Conservation (phyloP, 2,797 vertebrate genomes). For the Botia almorhae region DNA sequence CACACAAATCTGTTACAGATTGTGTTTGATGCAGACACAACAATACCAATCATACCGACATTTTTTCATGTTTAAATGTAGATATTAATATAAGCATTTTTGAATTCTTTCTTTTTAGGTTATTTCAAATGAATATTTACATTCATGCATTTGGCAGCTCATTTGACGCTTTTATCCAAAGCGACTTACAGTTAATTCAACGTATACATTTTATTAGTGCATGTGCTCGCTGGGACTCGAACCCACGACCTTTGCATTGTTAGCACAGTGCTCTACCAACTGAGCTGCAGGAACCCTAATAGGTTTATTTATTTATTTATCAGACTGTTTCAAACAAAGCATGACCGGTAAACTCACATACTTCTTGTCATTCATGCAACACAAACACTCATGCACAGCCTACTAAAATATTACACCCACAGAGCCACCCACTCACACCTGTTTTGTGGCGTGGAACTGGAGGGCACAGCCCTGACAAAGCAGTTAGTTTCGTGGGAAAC, state of each 20-base stretch:
- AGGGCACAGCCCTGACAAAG: conserved; percentile 1
- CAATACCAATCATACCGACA: neutral
- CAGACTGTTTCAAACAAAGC: neutral
- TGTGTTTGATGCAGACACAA: neutral
- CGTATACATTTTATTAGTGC: too few species aligned
- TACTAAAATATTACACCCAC: neutral
- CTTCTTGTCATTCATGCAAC: neutral
- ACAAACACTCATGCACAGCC: neutral
- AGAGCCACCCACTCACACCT: conserved; percentile 12
- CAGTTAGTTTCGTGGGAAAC: conserved; percentile 23
- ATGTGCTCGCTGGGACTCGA: too few species aligned
- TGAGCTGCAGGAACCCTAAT: too few species aligned
- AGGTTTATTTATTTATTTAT: too few species aligned
- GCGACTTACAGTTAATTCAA: too few species aligned
- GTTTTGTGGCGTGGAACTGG: conserved; percentile 20
- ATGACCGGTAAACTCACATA: neutral
- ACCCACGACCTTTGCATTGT: too few species aligned
- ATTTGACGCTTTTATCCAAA: too few species aligned
- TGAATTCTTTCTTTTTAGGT: neutral
- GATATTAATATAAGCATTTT: neutral
- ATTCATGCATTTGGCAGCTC: too few species aligned
- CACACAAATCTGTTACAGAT: neutral
- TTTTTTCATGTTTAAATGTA: neutral
- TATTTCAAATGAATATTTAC: too few species aligned
- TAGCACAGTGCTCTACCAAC: too few species aligned